Percentiles rank a stretch among this genome's conserved stretches.
phyloP scores from a whole-genome alignment of 2,113 vertebrate genomes.

The Apteryx mantelli region DNA sequence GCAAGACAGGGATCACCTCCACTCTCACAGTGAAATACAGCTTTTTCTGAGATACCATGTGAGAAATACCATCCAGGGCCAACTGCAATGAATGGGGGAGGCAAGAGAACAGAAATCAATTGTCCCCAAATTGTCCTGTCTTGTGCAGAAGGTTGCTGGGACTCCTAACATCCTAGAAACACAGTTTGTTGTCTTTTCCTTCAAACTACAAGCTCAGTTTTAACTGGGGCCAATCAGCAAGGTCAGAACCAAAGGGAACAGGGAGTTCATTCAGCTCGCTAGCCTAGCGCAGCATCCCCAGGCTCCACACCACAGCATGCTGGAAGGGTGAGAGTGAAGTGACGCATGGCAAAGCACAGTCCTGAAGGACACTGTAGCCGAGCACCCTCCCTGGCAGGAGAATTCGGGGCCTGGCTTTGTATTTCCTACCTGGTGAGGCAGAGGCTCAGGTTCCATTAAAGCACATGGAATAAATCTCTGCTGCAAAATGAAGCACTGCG shows the following conservation, averaged over 20 bases:
- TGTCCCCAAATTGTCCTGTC: neutral
- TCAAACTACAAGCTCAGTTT: neutral
- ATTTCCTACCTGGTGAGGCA: neutral
- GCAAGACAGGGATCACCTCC: neutral
- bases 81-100: accelerated
- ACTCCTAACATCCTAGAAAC: neutral
- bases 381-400: neutral
- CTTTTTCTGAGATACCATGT: accelerated
- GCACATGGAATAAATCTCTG: neutral
- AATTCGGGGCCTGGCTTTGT: neutral
- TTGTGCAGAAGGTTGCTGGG: accelerated
- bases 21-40: neutral
- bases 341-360: neutral
- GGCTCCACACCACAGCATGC: neutral
- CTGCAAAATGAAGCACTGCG: neutral
- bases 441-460: neutral
- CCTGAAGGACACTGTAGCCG: neutral
- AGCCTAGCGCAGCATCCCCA: accelerated
- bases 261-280: neutral
- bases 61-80: neutral
- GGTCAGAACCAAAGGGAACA: neutral
- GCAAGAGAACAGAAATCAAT: neutral
- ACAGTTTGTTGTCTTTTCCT: neutral
- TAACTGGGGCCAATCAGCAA: neutral
- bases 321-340: neutral